Evolutionary conservation across 1,140 invertebrate genomes (phyloP).

Genomic region (Pachypeltis micranthus): DNA sequence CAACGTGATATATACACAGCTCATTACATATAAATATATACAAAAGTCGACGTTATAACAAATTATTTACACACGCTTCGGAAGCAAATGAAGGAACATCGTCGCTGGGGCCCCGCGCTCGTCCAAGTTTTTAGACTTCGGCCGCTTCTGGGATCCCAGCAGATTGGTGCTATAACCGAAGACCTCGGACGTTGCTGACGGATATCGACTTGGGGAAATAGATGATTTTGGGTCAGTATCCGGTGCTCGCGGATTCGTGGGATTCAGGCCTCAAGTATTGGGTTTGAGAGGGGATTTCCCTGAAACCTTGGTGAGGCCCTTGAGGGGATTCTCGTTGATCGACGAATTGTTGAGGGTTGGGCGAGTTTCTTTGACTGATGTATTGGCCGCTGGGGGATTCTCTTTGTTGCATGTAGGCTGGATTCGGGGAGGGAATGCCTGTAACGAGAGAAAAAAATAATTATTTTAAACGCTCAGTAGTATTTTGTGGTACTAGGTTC

Average conservation of each 20-base stretch:
- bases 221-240: constrained; percentile 16
- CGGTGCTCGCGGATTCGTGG: constrained; percentile 7
- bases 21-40: no score
- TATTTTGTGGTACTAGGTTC: no score
- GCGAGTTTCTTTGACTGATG: constrained; percentile 16
- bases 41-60: no score
- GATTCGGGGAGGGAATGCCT: constrained; percentile 16
- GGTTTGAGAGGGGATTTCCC: background rate
- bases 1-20: no score
- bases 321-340: constrained; percentile 12
- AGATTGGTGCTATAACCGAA: constrained; percentile 18
- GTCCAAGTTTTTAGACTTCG: background rate
- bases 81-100: no score
- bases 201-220: constrained; percentile 21
- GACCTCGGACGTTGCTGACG: constrained; percentile 20
- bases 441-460: background rate
- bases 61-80: no score
- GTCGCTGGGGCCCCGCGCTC: background rate
- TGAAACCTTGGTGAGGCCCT: background rate
- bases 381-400: constrained; percentile 11
- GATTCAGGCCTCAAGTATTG: background rate
- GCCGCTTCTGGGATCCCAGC: background rate
- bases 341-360: constrained; percentile 14
- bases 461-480: no score
- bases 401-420: constrained; percentile 13